These are phyloP conservation scores for Felis chaus DNA, from an alignment of 2,113 vertebrate species.

Conservation along the genomic window DNA sequence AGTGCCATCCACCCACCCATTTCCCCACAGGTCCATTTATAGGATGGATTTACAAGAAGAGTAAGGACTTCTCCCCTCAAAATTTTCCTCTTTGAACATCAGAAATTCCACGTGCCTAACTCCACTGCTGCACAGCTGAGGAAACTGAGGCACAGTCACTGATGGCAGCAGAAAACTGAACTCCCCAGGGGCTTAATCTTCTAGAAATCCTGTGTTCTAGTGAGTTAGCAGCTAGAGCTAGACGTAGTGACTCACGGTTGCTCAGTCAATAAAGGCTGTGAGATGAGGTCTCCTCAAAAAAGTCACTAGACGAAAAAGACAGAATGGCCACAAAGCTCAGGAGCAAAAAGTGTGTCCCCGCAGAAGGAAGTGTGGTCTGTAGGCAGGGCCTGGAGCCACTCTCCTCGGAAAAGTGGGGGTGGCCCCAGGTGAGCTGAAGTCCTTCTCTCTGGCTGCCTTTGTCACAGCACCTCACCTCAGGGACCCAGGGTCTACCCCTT, in stretches of 20 bases:
- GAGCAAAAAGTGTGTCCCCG: background rate
- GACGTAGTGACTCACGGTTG: background rate
- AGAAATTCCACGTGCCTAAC: background rate
- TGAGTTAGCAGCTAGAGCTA: background rate
- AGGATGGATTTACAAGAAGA: background rate
- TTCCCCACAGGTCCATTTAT: background rate
- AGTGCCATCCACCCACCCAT: background rate
- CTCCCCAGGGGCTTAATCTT: background rate
- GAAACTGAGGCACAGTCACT: background rate
- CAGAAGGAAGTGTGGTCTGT: background rate
- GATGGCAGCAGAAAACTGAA: background rate
- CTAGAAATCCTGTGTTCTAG: background rate
- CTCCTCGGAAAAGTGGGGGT: background rate
- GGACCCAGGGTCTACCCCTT: background rate
- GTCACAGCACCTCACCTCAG: background rate
- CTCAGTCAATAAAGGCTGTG: background rate
- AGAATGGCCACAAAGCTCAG: background rate
- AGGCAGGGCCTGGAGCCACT: background rate
- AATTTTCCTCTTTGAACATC: slow-evolving; percentile 6
- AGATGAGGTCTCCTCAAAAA: background rate
- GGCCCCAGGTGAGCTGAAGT: background rate
- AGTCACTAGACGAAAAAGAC: background rate
- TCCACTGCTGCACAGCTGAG: background rate
- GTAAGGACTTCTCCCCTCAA: background rate
- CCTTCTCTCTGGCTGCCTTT: background rate